A percentile compares a stretch with the other conserved stretches of the same genome.
Evolutionary conservation across 2,888 invertebrate genomes (phyloP).

Genomic region (Megaustenia siamemsis): DNA sequence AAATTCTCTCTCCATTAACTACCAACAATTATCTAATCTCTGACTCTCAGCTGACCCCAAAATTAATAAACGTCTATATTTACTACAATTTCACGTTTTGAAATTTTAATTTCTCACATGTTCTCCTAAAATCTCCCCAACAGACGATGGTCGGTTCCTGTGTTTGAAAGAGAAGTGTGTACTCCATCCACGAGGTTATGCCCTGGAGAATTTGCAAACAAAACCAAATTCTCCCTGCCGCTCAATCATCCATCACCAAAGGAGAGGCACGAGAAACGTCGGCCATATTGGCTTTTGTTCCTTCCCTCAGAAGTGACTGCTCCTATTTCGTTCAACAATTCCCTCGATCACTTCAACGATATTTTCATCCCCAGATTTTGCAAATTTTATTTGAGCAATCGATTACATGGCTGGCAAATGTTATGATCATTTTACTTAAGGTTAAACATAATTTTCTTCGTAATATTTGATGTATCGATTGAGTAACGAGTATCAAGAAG

Average conservation of each 20-base stretch:
- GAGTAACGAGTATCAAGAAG: background rate
- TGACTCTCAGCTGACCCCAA: too few relatives aligned
- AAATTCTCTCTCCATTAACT: too few relatives aligned
- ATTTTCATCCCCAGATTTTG: background rate
- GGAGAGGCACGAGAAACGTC: background rate
- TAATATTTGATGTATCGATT: conserved; percentile 47
- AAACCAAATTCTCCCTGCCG: too few relatives aligned
- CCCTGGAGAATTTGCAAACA: background rate
- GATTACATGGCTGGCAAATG: conserved; percentile 15
- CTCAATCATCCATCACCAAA: background rate
- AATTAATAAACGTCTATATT: too few relatives aligned
- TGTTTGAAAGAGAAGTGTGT: background rate
- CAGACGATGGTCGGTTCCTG: background rate
- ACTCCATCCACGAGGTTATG: background rate
- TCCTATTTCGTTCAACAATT: conserved; percentile 5
- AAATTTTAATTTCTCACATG: too few relatives aligned
- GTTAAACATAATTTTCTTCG: conserved; percentile 42
- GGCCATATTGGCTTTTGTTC: conserved; percentile 17
- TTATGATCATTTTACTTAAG: conserved; percentile 42
- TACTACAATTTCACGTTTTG: too few relatives aligned
- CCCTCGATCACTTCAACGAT: background rate
- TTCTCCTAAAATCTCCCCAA: too few relatives aligned
- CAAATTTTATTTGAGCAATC: conserved; percentile 21
- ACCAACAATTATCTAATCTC: too few relatives aligned
- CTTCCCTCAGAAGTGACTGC: background rate